Evolutionary conservation across 2,888 invertebrate species (phyloP).

Genomic region (Heteropelma amictum): DNA sequence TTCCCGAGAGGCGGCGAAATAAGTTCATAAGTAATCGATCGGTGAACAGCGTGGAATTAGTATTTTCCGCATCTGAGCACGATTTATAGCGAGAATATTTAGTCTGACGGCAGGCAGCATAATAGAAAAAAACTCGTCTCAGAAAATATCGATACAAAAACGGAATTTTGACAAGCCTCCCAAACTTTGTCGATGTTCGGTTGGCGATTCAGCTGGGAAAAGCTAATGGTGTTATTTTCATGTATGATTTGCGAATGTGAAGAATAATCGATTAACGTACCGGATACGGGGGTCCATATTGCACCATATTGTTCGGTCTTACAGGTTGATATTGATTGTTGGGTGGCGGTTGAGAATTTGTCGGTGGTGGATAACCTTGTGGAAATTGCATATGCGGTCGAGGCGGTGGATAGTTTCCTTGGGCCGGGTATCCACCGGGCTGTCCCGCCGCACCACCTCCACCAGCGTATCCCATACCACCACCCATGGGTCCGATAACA

Average conservation of each 20-base stretch:
- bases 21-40: too few relatives aligned
- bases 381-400: constrained; percentile 79
- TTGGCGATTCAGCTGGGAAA: too few relatives aligned
- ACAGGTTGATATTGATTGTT: constrained; percentile 76
- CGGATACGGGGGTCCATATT: constrained; percentile 74
- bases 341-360: constrained; percentile 73
- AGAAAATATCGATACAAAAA: too few relatives aligned
- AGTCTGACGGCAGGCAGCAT: too few relatives aligned
- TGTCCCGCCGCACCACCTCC: constrained; percentile 78
- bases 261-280: constrained; percentile 56
- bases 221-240: too few relatives aligned
- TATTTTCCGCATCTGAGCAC: too few relatives aligned
- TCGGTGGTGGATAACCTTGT: constrained; percentile 73
- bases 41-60: too few relatives aligned
- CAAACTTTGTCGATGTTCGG: too few relatives aligned
- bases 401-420: constrained; percentile 77
- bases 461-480: constrained; percentile 72
- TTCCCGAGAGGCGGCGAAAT: too few relatives aligned
- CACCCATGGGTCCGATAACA: constrained; percentile 72
- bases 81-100: too few relatives aligned
- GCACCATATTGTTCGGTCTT: constrained; percentile 75
- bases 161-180: too few relatives aligned
- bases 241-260: background rate
- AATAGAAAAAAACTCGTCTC: too few relatives aligned
- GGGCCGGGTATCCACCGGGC: constrained; percentile 77